These are phyloP conservation scores for Phaedon cochleariae DNA, from an alignment of 2,888 invertebrate species.

Conservation along the genomic window DNA sequence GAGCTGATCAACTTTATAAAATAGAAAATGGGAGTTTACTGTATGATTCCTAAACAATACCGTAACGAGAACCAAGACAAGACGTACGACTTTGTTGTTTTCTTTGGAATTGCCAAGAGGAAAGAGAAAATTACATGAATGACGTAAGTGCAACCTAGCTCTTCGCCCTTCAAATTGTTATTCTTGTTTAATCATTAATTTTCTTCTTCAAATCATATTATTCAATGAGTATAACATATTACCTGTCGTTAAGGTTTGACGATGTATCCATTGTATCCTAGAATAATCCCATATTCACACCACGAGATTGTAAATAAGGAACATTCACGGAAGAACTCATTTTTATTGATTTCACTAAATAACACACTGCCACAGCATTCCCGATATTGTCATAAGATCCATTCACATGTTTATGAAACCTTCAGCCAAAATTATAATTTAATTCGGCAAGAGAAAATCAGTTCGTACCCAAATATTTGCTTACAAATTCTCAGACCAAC, in stretches of 20 bases:
- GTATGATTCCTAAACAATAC: conserved; percentile 46
- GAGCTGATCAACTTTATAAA: conserved; percentile 13
- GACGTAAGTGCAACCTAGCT: conserved; percentile 48
- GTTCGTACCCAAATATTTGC: conserved; percentile 49
- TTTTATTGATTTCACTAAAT: conserved; percentile 50
- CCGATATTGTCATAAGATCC: not conserved
- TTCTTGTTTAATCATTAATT: conserved; percentile 30
- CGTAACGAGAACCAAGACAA: conserved; percentile 40
- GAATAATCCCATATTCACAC: conserved; percentile 51
- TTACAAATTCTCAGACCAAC: conserved; percentile 57
- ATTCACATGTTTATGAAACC: not conserved
- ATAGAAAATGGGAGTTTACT: conserved; percentile 26
- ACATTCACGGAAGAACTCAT: conserved; percentile 55
- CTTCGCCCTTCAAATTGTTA: conserved; percentile 41
- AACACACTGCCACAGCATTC: conserved; percentile 47
- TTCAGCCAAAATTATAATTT: conserved; percentile 21
- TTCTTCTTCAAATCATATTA: conserved; percentile 10
- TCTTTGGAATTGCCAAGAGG: conserved; percentile 37
- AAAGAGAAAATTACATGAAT: conserved; percentile 40
- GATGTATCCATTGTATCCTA: conserved; percentile 55
- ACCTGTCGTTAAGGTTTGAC: conserved; percentile 51
- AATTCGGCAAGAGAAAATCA: conserved; percentile 47
- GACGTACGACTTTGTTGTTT: conserved; percentile 41
- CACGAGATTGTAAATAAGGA: conserved; percentile 51
- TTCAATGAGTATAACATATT: conserved; percentile 29